Conservation (phyloP, 2,888 invertebrate genomes). For the Heliconius ismenius region DNA sequence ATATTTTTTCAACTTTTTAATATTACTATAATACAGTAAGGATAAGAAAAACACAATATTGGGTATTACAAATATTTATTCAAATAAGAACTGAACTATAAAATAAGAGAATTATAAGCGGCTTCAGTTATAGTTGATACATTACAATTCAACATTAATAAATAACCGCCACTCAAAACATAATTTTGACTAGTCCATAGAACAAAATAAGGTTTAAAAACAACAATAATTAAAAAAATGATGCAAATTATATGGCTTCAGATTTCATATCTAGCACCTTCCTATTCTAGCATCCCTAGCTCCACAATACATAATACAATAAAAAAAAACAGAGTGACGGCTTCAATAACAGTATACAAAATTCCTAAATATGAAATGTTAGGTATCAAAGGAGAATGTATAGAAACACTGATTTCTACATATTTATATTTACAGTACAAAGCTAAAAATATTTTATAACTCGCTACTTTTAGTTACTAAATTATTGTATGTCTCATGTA, state of each 20-base stretch:
- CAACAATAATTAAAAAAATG: slow-evolving; percentile 30
- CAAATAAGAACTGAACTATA: slow-evolving; percentile 74
- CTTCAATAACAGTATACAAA: slow-evolving; percentile 63
- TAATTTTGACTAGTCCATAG: slow-evolving; percentile 78
- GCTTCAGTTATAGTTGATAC: slow-evolving; percentile 60
- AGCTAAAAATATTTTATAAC: slow-evolving; percentile 66
- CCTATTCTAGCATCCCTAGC: slow-evolving; percentile 52
- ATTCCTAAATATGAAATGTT: slow-evolving; percentile 67
- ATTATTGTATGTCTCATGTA: slow-evolving; percentile 42
- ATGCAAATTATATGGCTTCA: slow-evolving; percentile 44
- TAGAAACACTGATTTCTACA: slow-evolving; percentile 70
- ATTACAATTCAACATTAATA: slow-evolving; percentile 57
- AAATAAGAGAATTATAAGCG: slow-evolving; percentile 74
- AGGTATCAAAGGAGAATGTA: slow-evolving; percentile 71
- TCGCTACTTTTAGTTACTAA: slow-evolving; percentile 57
- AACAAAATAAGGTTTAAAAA: slow-evolving; percentile 48
- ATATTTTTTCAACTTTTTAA: not conserved
- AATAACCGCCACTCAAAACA: slow-evolving; percentile 61
- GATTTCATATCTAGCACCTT: slow-evolving; percentile 65
- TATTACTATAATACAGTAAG: not conserved
- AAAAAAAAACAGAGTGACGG: slow-evolving; percentile 50
- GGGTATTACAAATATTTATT: slow-evolving; percentile 80
- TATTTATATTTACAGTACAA: slow-evolving; percentile 70
- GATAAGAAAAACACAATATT: slow-evolving; percentile 47
- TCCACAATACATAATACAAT: slow-evolving; percentile 42